Evolutionary conservation across 2,888 invertebrate genomes (phyloP).

Genomic region (Melipona bicolor): DNA sequence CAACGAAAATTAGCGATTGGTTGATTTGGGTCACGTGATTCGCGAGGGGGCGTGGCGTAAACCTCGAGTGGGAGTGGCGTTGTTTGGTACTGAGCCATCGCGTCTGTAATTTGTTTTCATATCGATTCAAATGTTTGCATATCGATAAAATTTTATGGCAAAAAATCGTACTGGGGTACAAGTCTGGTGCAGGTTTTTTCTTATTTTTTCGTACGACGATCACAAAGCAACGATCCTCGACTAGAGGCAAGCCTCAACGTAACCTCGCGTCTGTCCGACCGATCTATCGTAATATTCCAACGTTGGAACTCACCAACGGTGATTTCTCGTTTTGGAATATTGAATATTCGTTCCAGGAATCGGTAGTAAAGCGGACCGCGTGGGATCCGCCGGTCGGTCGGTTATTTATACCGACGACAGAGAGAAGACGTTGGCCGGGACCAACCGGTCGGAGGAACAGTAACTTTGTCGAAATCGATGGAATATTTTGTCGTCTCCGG

Average conservation of each 20-base stretch:
- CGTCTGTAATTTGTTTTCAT: no score
- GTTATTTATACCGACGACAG: slow-evolving; percentile 71
- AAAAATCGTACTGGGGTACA: no score
- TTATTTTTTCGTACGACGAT: slow-evolving; percentile 48
- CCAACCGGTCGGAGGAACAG: slow-evolving; percentile 15
- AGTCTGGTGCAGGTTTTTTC: slow-evolving; percentile 9
- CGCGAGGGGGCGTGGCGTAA: no score
- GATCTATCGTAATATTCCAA: background rate
- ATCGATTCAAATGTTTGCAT: no score
- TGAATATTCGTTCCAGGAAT: slow-evolving; percentile 60
- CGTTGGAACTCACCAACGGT: background rate
- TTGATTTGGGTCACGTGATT: no score
- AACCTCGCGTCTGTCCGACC: no score
- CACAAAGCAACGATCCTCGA: background rate
- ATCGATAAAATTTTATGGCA: no score
- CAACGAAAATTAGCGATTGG: no score
- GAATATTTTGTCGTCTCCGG: slow-evolving; percentile 74
- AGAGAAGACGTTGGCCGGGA: slow-evolving; percentile 15
- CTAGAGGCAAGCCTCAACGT: background rate
- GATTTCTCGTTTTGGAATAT: slow-evolving; percentile 52
- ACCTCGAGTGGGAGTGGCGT: no score
- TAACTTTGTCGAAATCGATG: slow-evolving; percentile 44
- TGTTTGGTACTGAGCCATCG: no score
- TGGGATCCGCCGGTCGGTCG: slow-evolving; percentile 31
- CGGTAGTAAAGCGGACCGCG: slow-evolving; percentile 55